These are phyloP conservation scores for Aethes cnicana DNA, from an alignment of 2,888 invertebrate species.

Conservation along the genomic window DNA sequence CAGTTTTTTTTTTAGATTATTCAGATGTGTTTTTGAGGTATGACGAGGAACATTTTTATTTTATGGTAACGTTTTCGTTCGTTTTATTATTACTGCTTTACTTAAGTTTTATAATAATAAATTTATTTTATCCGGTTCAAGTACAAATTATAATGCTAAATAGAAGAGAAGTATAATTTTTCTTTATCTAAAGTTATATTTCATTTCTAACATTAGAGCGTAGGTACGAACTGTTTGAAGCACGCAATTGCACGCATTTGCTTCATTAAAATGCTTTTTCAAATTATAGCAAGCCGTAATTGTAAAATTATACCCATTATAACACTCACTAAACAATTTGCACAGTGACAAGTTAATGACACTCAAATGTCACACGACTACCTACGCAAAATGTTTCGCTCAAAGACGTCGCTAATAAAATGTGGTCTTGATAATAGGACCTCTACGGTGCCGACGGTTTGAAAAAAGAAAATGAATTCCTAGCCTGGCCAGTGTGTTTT, in stretches of 20 bases:
- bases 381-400: constrained; percentile 32
- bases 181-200: too few species aligned
- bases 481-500: too few species aligned
- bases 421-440: constrained; percentile 12
- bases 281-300: too few species aligned
- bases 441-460: not conserved
- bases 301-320: constrained; percentile 42
- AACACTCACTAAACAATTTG: constrained; percentile 38
- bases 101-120: not conserved
- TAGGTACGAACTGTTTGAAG: too few species aligned
- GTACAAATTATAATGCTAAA: too few species aligned
- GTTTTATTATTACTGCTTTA: not conserved
- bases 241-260: too few species aligned
- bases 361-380: constrained; percentile 47
- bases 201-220: too few species aligned
- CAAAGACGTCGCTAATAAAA: constrained; percentile 18
- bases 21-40: constrained; percentile 39
- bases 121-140: too few species aligned
- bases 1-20: constrained; percentile 43
- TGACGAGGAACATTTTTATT: not conserved
- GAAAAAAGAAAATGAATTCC: too few species aligned
- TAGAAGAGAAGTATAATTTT: too few species aligned
- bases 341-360: constrained; percentile 55
- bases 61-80: not conserved
- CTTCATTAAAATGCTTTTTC: too few species aligned